Base-by-base conservation (phyloP, 2,113 vertebrate genomes). In the Centropristis striata region DNA sequence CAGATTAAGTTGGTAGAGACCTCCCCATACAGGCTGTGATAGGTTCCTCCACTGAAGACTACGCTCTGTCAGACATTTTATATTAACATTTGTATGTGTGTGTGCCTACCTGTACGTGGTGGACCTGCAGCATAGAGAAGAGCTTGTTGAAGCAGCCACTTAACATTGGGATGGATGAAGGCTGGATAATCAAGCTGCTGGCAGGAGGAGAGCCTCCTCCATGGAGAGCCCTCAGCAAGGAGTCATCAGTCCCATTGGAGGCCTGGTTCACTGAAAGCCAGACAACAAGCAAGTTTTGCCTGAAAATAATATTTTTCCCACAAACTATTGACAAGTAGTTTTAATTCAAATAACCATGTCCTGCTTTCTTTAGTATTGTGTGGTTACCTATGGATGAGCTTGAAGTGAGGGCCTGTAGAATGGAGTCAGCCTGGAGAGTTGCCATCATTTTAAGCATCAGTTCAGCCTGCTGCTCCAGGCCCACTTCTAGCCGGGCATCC, bases 361-460 rank as follows among this genome's bases (percentile, higher is more conserved):
- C 37, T 23, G 12, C 51, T 68, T 6, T 47, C 9, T 53, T 3
- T 13, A 36, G n/a, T 32, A 13, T 3, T 36, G 18, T 71, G 12
- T 47, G 13, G 11, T 37, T 83, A 99, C 98, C 96, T 92, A 97
- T 91, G 80, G 97, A 97, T 46, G 98, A 97, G 49, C 94, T 97
- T 59, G 98, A 97, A 64, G 97, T 98, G 82, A 99, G 95, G 6
- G 98, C 98, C 80, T 99, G 98, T 27, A 99, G 90, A 90, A 99
- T 97, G 49, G 98, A 99, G 90, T 99, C 98, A 0, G 98, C 98
- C 94, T 99, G 98, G 53, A 99, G 84, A 0, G 98, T 99, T 32
- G 98, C 97, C 98, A 99, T 99, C 98, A 99, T 99, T 93, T 99
- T 99, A 73, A 99, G 93, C 98, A 99, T 99, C 80, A 99, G 95